Evolutionary conservation across 2,888 invertebrate genomes (phyloP), one percentile per base, ranked within the genome.

Genomic region (Oxyteleia sp.): DNA sequence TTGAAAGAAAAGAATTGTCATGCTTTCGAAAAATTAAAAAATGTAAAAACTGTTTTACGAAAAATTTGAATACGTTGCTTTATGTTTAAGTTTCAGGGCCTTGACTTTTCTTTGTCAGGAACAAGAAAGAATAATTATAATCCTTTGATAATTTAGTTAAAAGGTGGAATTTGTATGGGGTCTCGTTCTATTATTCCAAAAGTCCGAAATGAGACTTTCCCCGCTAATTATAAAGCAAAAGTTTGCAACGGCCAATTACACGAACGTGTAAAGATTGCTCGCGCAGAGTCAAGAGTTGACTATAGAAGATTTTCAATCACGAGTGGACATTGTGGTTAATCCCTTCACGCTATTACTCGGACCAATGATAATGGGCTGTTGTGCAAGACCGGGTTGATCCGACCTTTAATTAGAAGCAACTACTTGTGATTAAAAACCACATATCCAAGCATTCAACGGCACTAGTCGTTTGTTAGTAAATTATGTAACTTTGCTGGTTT

Each of bases 391-490:
- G 41, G 71, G 57, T 66, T 82, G 76, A 82, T 82, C 55, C 71
- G 61, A 66, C 64, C 76, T 78, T 71, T 72, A 82, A 82, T 82
- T 82, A 82, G 66, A 78, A 59, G 71, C 71, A 71, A 76, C 82
- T 82, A 59, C 71, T 82, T 82, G 76, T 78, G 64, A 82, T 82
- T 82, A 82, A 82, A 82, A 82, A 82, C 59, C 72, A 66, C 71
- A 72, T 72, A 76, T 71, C 53, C 35, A 57, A 69, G 18, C 26
- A 53, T 41, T 69, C 57, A 63, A 74, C 38, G 80, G 29, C 23
- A 23, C 8, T 68, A 51, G 20, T 69, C 20, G 57, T 51, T 49
- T 10, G 26, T 13, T 10, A 18, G 49, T 15, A 45, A 66, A 68
- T 72, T 64, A 71, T 78, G 43, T 35, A 45, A 41, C 45, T 7